Conservation (phyloP, 2,113 vertebrate species). For the Mionectes macconnelli region DNA sequence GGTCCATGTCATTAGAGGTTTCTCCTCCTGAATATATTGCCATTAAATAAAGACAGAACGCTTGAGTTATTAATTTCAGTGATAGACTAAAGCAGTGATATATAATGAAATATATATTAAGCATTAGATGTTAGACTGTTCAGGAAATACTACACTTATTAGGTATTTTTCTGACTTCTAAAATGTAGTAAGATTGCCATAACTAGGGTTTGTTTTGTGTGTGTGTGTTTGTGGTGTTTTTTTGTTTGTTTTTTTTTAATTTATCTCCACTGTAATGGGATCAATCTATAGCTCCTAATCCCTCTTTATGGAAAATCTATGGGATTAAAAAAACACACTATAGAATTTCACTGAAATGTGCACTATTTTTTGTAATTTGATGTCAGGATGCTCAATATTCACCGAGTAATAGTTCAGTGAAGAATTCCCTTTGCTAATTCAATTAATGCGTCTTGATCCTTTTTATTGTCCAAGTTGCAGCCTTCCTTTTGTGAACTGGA, state of each 20-base stretch:
- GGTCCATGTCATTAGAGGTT: background rate
- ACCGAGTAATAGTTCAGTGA: background rate
- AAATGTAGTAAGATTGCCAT: background rate
- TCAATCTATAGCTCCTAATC: background rate
- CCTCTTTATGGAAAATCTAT: background rate
- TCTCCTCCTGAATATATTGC: background rate
- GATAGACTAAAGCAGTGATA: background rate
- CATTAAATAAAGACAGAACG: background rate
- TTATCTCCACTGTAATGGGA: background rate
- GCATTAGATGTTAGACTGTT: background rate
- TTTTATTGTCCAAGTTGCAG: background rate
- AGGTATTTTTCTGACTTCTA: background rate
- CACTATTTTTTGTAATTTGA: background rate
- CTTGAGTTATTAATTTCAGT: background rate
- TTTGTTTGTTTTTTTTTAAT: background rate
- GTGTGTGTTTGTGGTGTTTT: no score
- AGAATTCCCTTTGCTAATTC: background rate
- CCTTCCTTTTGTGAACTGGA: background rate
- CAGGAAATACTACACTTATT: background rate
- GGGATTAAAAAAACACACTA: background rate
- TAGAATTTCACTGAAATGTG: background rate
- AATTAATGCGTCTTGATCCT: background rate
- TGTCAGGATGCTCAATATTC: background rate
- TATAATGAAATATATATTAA: background rate
- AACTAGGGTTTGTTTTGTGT: accelerated